phyloP scores from a whole-genome alignment of 2,888 invertebrate species.

The Agriopis marginaria region DNA sequence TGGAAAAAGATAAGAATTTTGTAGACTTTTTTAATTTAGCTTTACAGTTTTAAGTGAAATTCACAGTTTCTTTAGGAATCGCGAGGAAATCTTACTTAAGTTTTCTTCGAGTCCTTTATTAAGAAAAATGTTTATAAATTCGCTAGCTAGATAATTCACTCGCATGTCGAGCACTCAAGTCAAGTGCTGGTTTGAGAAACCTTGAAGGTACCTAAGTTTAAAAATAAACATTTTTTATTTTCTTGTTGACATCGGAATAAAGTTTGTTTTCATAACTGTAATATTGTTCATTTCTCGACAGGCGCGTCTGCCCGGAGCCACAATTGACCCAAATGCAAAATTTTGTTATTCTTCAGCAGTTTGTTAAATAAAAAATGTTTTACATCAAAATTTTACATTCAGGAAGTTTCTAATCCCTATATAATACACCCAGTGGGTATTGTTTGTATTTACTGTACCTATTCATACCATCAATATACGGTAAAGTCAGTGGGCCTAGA shows the following conservation, averaged over 20 bases:
- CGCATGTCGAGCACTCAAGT: constrained; percentile 27
- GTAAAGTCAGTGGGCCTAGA: too few species aligned
- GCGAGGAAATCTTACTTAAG: neutral
- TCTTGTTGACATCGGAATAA: constrained; percentile 45
- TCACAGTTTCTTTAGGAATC: neutral
- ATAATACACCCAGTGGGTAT: too few species aligned
- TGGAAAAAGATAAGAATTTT: constrained; percentile 5
- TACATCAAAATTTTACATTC: neutral
- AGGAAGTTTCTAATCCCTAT: constrained; percentile 8
- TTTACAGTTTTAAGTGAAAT: neutral
- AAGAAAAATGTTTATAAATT: neutral
- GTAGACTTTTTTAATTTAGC: neutral
- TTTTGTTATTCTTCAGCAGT: constrained; percentile 47
- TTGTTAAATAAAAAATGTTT: constrained; percentile 27
- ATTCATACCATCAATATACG: too few species aligned
- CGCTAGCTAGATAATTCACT: constrained; percentile 5
- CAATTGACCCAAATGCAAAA: constrained; percentile 63
- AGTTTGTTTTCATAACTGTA: constrained; percentile 52
- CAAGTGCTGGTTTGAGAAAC: constrained; percentile 23
- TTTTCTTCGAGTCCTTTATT: neutral
- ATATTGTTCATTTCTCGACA: constrained; percentile 47
- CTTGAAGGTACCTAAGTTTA: constrained; percentile 49
- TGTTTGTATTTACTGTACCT: neutral
- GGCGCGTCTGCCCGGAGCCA: constrained; percentile 58
- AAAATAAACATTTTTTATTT: constrained; percentile 53